Evolutionary conservation across 2,797 vertebrate genomes (phyloP), one percentile per base, ranked within the genome.

Genomic region (Epinephelus coioides): DNA sequence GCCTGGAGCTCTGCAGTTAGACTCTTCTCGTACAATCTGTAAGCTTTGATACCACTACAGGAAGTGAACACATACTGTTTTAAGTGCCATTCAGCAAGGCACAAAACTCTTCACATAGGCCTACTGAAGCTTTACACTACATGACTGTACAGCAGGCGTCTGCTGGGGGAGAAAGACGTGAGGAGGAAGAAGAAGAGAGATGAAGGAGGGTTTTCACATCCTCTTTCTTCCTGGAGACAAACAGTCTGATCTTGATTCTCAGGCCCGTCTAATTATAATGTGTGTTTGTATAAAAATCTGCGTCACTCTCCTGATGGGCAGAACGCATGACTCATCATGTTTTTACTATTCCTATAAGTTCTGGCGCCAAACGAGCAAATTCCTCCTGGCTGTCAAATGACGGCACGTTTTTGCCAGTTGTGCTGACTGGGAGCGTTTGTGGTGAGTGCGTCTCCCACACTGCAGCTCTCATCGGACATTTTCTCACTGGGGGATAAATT

Each of bases 401-500:
- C 38, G n/a, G 14, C 17, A 14, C 64, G 11, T 65, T 47, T 72
- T 49, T 40, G 63, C 60, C 56, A 6, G 60, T 63, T 66, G 9
- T 65, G 68, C 76, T 85, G 86, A 78, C 72, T 60, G 54, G 44
- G 46, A 65, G 71, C 5, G 21, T 78, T 81, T 77, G 68, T 4
- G 8, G n/a, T 34, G 44, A 73, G 43, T 2, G n/a, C 34, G n/a
- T 23, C 65, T 50, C 57, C 46, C 51, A 44, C 21, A 5, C 62
- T 3, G 21, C 44, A 19, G 71, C 69, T 74, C 73, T 47, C 53
- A 14, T 62, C 13, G 73, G 85, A 84, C 55, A 15, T 63, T 74
- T 74, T 61, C 89, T 85, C 86, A 68, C 85, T 68, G 55, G 86
- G 89, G 90, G 81, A 86, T 81, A 86, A 91, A 93, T 91, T 90